Conservation (phyloP, 2,113 vertebrate genomes). For the Channa maculata region DNA sequence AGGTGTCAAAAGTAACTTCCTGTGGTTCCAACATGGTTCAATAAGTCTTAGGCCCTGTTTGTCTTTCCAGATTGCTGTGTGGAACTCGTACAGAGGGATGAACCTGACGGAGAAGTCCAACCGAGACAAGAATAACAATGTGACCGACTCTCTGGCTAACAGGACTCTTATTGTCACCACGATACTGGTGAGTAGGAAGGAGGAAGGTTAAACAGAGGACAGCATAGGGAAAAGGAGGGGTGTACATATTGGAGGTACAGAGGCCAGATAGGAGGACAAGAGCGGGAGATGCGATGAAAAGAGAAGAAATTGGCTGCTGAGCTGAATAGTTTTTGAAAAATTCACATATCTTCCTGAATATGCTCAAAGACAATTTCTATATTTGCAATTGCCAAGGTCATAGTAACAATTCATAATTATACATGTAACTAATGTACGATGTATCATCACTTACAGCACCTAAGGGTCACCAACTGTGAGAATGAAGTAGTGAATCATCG, state of each 20-base stretch:
- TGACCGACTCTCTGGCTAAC: constrained; percentile 94
- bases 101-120: constrained; percentile 89
- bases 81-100: constrained; percentile 95
- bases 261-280: constrained; percentile 2
- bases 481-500: neutral
- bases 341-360: neutral
- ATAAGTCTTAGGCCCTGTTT: constrained; percentile 35
- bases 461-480: no score
- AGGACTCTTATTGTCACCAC: constrained; percentile 96
- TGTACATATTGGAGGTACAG: constrained; percentile 6
- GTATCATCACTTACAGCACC: no score
- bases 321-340: neutral
- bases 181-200: constrained; percentile 90
- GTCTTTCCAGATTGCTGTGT: constrained; percentile 90
- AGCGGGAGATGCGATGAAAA: neutral
- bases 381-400: neutral
- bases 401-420: no score
- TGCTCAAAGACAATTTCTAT: neutral
- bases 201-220: constrained; percentile 51
- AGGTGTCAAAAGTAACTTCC: neutral
- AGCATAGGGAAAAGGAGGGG: constrained; percentile 3
- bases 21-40: constrained; percentile 11
- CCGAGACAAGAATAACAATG: constrained; percentile 88
- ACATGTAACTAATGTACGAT: no score
- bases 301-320: neutral